Conservation (phyloP, 2,888 invertebrate genomes). For the Megamerina dolium region DNA sequence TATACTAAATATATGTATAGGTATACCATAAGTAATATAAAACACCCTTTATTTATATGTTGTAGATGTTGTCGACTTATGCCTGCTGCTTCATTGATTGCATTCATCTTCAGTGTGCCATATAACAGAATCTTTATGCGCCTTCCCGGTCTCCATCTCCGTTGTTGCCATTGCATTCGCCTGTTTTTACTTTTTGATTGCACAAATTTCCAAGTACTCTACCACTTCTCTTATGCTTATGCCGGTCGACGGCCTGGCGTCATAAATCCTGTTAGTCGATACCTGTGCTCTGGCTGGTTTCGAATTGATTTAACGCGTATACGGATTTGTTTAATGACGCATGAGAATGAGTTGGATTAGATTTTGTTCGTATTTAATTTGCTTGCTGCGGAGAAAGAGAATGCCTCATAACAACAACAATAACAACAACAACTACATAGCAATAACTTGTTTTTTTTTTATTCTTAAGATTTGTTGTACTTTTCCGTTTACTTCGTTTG, state of each 20-base stretch:
- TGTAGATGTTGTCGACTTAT: too few species aligned
- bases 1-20: too few species aligned
- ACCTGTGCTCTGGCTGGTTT: neutral
- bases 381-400: too few species aligned
- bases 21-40: too few species aligned
- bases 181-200: too few species aligned
- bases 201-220: too few species aligned
- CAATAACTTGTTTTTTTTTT: neutral
- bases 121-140: conserved; percentile 10
- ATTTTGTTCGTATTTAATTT: too few species aligned
- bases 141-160: conserved; percentile 21
- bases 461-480: too few species aligned
- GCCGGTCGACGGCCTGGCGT: too few species aligned
- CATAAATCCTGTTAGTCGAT: neutral
- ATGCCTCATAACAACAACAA: neutral
- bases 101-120: neutral
- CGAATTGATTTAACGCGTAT: conserved; percentile 19
- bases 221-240: too few species aligned
- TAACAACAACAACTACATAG: neutral
- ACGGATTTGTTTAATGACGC: conserved; percentile 27
- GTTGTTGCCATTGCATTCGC: conserved; percentile 18
- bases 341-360: conserved; percentile 25
- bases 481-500: too few species aligned
- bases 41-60: too few species aligned
- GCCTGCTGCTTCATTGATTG: neutral